A percentile compares a stretch with the other conserved stretches of the same genome.
Evolutionary conservation across 53 echinoderm and acorn worm genomes (phyloP).

Genomic region (Stichopus horrens): DNA sequence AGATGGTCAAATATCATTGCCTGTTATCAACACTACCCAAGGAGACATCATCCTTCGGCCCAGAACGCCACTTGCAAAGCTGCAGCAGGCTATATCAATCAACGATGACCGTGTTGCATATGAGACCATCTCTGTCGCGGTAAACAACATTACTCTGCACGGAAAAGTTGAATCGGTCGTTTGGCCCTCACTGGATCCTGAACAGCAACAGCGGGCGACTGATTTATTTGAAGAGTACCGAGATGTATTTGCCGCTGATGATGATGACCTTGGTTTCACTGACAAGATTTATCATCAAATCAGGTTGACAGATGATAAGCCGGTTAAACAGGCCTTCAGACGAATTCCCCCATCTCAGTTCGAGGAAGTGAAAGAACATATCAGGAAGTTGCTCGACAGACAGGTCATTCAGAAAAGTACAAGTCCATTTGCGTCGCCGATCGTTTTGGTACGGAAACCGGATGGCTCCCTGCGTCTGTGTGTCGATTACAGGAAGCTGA

Average conservation of each 20-base stretch:
- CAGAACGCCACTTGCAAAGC: constrained; percentile 1
- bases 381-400: constrained; percentile 7
- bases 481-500: constrained; percentile 25
- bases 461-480: constrained; percentile 24
- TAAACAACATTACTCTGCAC: not conserved
- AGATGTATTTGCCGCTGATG: not conserved
- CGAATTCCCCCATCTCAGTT: constrained; percentile 59
- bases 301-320: not conserved
- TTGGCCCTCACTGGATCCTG: not conserved
- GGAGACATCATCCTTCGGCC: constrained; percentile 8
- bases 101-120: not conserved
- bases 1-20: constrained; percentile 15
- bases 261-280: not conserved
- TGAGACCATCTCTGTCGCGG: not conserved
- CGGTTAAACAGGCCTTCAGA: constrained; percentile 42
- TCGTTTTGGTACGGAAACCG: constrained; percentile 25
- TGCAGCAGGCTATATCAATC: not conserved
- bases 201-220: not conserved
- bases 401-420: constrained; percentile 27
- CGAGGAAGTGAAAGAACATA: constrained; percentile 54
- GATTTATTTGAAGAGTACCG: not conserved
- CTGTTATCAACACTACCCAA: constrained; percentile 10
- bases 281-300: not conserved
- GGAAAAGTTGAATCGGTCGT: too few species aligned
- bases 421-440: constrained; percentile 29